phyloP scores from a whole-genome alignment of 2,888 invertebrate species.

The Acronicta aceris region DNA sequence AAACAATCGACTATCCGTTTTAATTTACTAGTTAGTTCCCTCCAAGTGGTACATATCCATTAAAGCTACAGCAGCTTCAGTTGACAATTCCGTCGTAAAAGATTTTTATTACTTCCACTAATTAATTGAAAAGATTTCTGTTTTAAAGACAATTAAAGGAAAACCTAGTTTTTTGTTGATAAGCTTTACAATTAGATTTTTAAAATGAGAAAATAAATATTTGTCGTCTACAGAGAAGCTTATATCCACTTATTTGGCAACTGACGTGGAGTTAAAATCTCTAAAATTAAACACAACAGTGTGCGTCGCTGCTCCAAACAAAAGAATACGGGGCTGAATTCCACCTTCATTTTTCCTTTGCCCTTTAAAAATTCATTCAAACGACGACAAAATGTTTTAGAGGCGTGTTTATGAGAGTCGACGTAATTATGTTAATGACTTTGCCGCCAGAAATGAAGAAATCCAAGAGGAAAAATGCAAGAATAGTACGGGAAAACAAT shows the following conservation, averaged over 20 bases:
- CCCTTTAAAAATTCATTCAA: slow-evolving; percentile 48
- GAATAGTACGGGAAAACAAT: slow-evolving; percentile 46
- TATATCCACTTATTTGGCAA: slow-evolving; percentile 19
- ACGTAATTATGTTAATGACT: slow-evolving; percentile 60
- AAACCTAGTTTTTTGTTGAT: slow-evolving; percentile 18
- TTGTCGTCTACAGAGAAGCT: slow-evolving; percentile 21
- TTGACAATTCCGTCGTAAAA: slow-evolving; percentile 40
- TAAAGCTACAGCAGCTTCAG: slow-evolving; percentile 10
- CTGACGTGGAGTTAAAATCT: slow-evolving; percentile 36
- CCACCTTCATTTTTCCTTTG: slow-evolving; percentile 45
- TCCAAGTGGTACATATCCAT: slow-evolving; percentile 20
- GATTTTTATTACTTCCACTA: slow-evolving; percentile 33
- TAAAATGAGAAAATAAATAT: slow-evolving; percentile 25
- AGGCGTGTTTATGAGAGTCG: slow-evolving; percentile 56
- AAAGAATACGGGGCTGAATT: slow-evolving; percentile 34
- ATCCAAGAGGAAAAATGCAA: slow-evolving; percentile 43
- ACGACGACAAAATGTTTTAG: slow-evolving; percentile 51
- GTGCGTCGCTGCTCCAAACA: slow-evolving; percentile 19
- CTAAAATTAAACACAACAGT: slow-evolving; percentile 39
- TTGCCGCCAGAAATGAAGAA: slow-evolving; percentile 44
- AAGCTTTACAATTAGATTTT: slow-evolving; percentile 24
- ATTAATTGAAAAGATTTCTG: slow-evolving; percentile 26
- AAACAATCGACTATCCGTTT: slow-evolving; percentile 49
- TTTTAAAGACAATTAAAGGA: slow-evolving; percentile 27
- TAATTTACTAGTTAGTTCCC: slow-evolving; percentile 43